A percentile compares a stretch with the other conserved stretches of the same genome.
These are phyloP conservation scores for Diadema setosum DNA, from an alignment of 35 echinoderm and acorn worm genomes.

Conservation along the genomic window DNA sequence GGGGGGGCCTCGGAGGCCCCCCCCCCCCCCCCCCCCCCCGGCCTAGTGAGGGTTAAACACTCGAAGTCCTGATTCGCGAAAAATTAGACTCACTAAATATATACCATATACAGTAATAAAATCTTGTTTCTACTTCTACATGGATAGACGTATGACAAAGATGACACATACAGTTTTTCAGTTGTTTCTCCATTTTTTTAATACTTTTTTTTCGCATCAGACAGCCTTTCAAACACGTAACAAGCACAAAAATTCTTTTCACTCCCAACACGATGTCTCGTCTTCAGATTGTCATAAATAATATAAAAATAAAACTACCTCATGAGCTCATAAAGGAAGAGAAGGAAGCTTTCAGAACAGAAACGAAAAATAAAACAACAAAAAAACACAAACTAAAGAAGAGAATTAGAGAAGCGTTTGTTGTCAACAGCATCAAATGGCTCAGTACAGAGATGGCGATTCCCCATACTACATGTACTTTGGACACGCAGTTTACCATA, in stretches of 20 bases:
- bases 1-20: too few species aligned
- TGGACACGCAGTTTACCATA: too few species aligned
- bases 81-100: too few species aligned
- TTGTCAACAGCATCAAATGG: neutral
- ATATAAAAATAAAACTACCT: neutral
- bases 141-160: too few species aligned
- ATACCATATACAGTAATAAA: too few species aligned
- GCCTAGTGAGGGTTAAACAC: too few species aligned
- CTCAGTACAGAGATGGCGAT: too few species aligned
- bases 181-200: neutral
- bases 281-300: neutral
- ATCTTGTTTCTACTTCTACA: too few species aligned
- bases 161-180: neutral
- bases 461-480: neutral
- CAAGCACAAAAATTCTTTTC: constrained; percentile 10
- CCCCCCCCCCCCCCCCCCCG: too few species aligned
- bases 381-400: too few species aligned
- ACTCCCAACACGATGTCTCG: neutral
- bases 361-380: too few species aligned
- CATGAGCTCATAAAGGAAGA: neutral
- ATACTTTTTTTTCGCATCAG: constrained; percentile 1
- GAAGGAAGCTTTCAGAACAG: constrained; percentile 3
- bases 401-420: neutral
- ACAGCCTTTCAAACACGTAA: constrained; percentile 2
- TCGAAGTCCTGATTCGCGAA: too few species aligned